These are phyloP conservation scores for Loripinus fragilis DNA, from an alignment of 2,888 invertebrate genomes.

Conservation along the genomic window DNA sequence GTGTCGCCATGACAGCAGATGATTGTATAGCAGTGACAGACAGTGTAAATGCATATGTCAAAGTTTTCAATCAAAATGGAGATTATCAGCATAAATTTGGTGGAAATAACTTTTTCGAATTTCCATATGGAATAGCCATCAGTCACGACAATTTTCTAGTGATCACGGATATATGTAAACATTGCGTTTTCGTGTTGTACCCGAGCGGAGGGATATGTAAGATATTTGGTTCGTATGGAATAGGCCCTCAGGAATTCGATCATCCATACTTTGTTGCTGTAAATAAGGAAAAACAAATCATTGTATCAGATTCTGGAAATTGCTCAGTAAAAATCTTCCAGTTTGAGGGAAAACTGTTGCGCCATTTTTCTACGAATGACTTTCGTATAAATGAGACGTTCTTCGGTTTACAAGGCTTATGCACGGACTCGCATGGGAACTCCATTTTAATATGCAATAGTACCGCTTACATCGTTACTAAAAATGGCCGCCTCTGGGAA, in stretches of 20 bases:
- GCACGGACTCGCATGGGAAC: constrained; percentile 78
- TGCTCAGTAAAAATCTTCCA: constrained; percentile 79
- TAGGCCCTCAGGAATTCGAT: constrained; percentile 73
- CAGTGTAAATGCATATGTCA: constrained; percentile 79
- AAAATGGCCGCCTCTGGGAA: constrained; percentile 81
- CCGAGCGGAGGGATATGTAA: constrained; percentile 72
- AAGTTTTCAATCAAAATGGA: constrained; percentile 75
- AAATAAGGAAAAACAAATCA: constrained; percentile 76
- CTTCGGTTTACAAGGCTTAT: constrained; percentile 74
- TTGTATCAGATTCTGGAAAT: constrained; percentile 80
- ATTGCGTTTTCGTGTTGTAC: constrained; percentile 74
- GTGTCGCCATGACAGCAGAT: constrained; percentile 76
- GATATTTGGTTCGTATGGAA: constrained; percentile 78
- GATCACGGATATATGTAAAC: constrained; percentile 79
- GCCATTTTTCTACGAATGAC: constrained; percentile 71
- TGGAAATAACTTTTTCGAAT: constrained; percentile 71
- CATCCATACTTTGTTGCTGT: constrained; percentile 80
- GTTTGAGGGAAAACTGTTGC: constrained; percentile 75
- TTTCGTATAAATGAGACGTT: constrained; percentile 77
- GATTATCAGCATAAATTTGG: constrained; percentile 69
- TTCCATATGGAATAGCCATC: constrained; percentile 78
- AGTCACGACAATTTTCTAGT: constrained; percentile 72
- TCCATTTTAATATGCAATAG: constrained; percentile 78
- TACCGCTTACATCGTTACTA: constrained; percentile 77
- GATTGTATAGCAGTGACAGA: constrained; percentile 79